phyloP scores from a whole-genome alignment of 2,888 invertebrate species.

The Meteorus colon region DNA sequence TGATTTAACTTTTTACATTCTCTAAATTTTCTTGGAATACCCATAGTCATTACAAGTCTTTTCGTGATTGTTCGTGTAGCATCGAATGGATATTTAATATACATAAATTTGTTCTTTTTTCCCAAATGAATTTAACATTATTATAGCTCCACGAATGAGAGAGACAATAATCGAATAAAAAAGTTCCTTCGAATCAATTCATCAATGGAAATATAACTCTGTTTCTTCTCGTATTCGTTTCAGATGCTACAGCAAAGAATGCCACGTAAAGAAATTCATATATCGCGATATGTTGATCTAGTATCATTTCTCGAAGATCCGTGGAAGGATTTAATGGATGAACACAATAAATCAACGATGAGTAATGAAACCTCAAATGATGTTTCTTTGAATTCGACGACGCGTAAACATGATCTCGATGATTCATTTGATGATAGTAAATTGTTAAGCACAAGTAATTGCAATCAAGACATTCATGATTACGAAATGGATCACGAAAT shows the following conservation, averaged over 20 bases:
- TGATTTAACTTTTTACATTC: too few relatives aligned
- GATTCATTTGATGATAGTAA: neutral
- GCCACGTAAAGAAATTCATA: constrained; percentile 29
- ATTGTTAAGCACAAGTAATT: neutral
- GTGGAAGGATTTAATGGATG: constrained; percentile 59
- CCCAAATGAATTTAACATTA: too few relatives aligned
- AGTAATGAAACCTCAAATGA: constrained; percentile 38
- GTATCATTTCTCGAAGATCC: constrained; percentile 64
- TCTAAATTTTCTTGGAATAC: too few relatives aligned
- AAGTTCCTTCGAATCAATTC: neutral
- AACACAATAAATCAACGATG: constrained; percentile 3
- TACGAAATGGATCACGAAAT: neutral
- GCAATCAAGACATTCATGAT: neutral
- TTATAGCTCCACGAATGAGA: too few relatives aligned
- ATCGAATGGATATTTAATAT: too few relatives aligned
- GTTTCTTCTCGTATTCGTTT: constrained; percentile 38
- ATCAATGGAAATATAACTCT: neutral
- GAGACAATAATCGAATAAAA: too few relatives aligned
- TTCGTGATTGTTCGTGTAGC: too few relatives aligned
- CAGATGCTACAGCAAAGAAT: constrained; percentile 53
- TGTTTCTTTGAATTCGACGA: constrained; percentile 18
- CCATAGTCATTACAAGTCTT: too few relatives aligned
- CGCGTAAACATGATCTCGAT: neutral
- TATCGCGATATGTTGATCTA: constrained; percentile 60
- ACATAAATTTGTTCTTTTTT: too few relatives aligned